Conservation (phyloP, 2,888 invertebrate species). For the Dione vanillae region DNA sequence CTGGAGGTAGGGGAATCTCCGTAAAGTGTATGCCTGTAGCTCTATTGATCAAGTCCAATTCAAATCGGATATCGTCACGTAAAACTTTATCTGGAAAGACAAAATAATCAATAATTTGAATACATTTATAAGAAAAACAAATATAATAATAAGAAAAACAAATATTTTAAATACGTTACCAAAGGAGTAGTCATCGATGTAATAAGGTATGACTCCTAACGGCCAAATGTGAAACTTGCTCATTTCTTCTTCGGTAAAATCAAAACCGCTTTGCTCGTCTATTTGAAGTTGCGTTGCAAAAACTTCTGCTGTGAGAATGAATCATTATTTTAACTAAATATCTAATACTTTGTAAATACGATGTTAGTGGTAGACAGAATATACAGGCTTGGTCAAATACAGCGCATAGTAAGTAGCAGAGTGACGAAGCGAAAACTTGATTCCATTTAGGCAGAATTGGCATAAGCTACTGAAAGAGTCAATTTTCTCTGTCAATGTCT, state of each 20-base stretch:
- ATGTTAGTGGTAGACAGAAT: no score
- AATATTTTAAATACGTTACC: slow-evolving; percentile 54
- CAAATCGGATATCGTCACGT: slow-evolving; percentile 63
- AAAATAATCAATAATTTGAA: not conserved
- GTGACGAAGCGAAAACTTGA: no score
- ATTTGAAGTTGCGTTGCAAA: not conserved
- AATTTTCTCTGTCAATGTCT: no score
- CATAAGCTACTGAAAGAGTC: no score
- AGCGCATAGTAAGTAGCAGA: no score
- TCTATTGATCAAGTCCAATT: slow-evolving; percentile 56
- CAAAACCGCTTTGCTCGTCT: slow-evolving; percentile 54
- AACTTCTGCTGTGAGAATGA: slow-evolving; percentile 13
- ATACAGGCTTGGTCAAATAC: no score
- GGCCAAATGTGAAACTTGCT: slow-evolving; percentile 69
- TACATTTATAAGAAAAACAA: no score
- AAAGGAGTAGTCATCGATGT: slow-evolving; percentile 68
- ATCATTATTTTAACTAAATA: not conserved
- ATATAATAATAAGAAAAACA: not conserved
- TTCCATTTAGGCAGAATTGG: no score
- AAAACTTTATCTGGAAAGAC: slow-evolving; percentile 63
- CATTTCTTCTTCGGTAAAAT: slow-evolving; percentile 58
- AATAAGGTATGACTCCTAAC: slow-evolving; percentile 65
- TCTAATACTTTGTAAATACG: not conserved
- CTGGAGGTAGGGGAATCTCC: slow-evolving; percentile 62
- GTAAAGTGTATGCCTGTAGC: slow-evolving; percentile 59